A percentile compares a stretch with the other conserved stretches of the same genome.
Conservation (phyloP, 2,888 invertebrate genomes). For the Limulus polyphemus region DNA sequence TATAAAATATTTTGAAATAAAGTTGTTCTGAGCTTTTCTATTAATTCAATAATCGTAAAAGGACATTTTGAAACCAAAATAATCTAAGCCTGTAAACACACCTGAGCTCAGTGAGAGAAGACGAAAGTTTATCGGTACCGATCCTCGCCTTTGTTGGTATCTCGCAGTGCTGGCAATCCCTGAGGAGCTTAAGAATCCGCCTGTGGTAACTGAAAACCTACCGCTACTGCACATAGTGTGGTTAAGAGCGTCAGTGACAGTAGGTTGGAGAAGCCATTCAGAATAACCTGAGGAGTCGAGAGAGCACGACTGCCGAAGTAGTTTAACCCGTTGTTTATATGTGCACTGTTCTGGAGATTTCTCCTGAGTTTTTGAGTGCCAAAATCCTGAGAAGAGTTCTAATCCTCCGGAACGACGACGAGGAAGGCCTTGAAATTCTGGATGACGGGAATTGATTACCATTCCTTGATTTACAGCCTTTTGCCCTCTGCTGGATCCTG, state of each 20-base stretch:
- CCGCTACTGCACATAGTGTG: background rate
- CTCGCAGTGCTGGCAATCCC: conserved; percentile 1
- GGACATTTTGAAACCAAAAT: no score
- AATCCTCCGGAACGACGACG: conserved; percentile 19
- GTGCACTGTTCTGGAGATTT: background rate
- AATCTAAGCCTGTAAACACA: conserved; percentile 4
- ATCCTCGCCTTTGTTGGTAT: conserved; percentile 18
- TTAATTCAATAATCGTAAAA: no score
- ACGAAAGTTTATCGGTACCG: conserved; percentile 17
- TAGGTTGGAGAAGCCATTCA: background rate
- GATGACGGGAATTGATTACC: background rate
- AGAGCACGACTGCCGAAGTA: background rate
- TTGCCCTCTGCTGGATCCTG: background rate
- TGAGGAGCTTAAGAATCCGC: conserved; percentile 9
- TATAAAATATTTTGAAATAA: no score
- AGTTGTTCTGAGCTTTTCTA: no score
- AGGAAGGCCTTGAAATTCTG: conserved; percentile 8
- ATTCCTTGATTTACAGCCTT: background rate
- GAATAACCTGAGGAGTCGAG: background rate
- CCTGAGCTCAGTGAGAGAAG: conserved; percentile 16
- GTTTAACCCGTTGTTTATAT: background rate
- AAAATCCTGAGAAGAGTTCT: conserved; percentile 19
- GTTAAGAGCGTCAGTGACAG: background rate
- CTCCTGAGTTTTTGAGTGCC: conserved; percentile 6
- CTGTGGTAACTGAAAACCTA: conserved; percentile 5